These are phyloP conservation scores for Liolophura sinensis DNA, from an alignment of 1,140 invertebrate genomes.

Conservation along the genomic window DNA sequence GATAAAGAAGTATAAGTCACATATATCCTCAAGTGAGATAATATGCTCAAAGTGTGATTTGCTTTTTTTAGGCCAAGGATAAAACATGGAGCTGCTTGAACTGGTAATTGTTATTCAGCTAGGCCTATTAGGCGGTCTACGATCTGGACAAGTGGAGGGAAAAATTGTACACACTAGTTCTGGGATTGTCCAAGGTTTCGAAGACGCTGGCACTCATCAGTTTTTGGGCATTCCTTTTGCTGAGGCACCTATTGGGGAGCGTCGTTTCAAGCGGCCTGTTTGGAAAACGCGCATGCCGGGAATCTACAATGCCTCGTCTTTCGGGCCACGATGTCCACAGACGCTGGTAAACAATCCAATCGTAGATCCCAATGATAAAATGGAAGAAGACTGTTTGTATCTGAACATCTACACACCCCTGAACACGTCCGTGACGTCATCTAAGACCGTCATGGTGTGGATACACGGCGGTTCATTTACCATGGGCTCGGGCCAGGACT, in stretches of 20 bases:
- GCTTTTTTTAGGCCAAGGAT: too few species aligned
- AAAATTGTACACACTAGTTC: too few species aligned
- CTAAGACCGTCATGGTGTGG: slow-evolving; percentile 89
- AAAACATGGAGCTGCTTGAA: too few species aligned
- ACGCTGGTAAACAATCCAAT: slow-evolving; percentile 69
- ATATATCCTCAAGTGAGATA: too few species aligned
- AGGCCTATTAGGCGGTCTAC: too few species aligned
- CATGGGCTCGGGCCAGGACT: slow-evolving; percentile 85
- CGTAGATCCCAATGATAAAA: slow-evolving; percentile 12
- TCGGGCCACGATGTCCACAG: slow-evolving; percentile 88
- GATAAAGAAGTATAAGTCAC: too few species aligned
- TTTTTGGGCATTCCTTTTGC: slow-evolving; percentile 92
- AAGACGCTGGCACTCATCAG: too few species aligned
- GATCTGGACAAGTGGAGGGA: too few species aligned
- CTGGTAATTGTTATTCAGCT: too few species aligned
- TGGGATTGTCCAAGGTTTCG: too few species aligned
- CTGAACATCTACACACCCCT: slow-evolving; percentile 88
- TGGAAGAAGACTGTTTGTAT: slow-evolving; percentile 86
- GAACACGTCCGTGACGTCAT: too few species aligned
- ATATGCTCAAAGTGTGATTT: too few species aligned
- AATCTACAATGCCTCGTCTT: slow-evolving; percentile 66
- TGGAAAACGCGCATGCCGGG: slow-evolving; percentile 73
- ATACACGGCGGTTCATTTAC: slow-evolving; percentile 94
- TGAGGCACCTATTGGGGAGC: slow-evolving; percentile 82
- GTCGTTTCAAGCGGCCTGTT: slow-evolving; percentile 84